Evolutionary conservation across 1,140 invertebrate species (phyloP).

Genomic region (Stratiolaelaps scimitus): DNA sequence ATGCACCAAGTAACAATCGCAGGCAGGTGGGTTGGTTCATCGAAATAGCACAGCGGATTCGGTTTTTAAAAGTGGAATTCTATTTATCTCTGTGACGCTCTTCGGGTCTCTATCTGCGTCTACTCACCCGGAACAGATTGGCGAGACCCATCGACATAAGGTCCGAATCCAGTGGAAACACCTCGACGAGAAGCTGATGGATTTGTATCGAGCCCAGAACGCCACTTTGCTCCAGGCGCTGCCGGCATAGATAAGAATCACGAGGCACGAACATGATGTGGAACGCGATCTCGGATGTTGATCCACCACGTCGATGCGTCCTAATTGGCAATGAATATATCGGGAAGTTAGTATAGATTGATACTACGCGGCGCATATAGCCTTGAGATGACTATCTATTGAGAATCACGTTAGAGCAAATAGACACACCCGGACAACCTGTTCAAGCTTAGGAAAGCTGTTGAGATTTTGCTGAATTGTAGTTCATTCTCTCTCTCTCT

Average conservation of each 20-base stretch:
- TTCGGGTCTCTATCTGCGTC: slow-evolving; percentile 25
- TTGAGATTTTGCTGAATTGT: no score
- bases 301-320: no score
- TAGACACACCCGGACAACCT: no score
- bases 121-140: slow-evolving; percentile 51
- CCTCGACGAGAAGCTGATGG: slow-evolving; percentile 70
- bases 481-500: no score
- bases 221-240: slow-evolving; percentile 58
- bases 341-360: no score
- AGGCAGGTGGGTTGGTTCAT: slow-evolving; percentile 12
- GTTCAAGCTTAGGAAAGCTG: no score
- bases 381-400: no score
- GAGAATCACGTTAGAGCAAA: no score
- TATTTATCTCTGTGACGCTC: no score
- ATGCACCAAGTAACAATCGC: no score
- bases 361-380: no score
- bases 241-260: slow-evolving; percentile 70
- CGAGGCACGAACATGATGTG: slow-evolving; percentile 73
- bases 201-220: slow-evolving; percentile 63
- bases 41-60: neutral
- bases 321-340: no score
- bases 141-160: slow-evolving; percentile 80
- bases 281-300: slow-evolving; percentile 39
- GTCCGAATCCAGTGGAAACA: slow-evolving; percentile 84
- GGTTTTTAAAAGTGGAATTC: slow-evolving; percentile 17